Conservation (phyloP, 1,140 invertebrate species). For the Acyrthosiphon pisum region DNA sequence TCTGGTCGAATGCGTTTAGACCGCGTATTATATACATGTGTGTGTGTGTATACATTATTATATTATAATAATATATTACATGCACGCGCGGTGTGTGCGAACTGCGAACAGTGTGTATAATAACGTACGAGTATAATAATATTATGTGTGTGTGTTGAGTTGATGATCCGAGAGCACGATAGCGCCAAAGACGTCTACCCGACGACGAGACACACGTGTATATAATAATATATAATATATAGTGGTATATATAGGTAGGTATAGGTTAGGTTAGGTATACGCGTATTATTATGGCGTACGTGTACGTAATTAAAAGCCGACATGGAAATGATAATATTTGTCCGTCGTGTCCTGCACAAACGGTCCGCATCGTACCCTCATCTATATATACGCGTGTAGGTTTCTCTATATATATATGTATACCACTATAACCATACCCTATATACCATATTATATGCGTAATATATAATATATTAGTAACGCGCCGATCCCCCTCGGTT, state of each 20-base stretch:
- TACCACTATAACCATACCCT: too few species aligned
- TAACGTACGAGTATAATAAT: background rate
- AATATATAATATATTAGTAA: background rate
- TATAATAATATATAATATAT: background rate
- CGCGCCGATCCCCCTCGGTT: background rate
- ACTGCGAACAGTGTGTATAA: background rate
- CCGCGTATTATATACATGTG: background rate
- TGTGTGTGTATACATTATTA: background rate
- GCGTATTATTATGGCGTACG: too few species aligned
- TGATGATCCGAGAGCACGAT: background rate
- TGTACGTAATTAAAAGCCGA: background rate
- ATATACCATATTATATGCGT: background rate
- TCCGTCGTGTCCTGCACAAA: background rate
- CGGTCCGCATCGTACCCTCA: background rate
- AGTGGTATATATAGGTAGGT: background rate
- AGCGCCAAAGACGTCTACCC: slow-evolving; percentile 6
- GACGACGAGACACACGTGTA: background rate
- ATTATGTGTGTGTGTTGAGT: background rate
- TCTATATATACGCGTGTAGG: too few species aligned
- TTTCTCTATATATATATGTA: background rate
- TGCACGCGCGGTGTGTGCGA: background rate
- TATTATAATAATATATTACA: slow-evolving; percentile 1
- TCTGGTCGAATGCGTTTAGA: background rate
- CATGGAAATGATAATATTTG: background rate
- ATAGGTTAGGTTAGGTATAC: too few species aligned